Evolutionary conservation across 2,113 vertebrate species (phyloP).

Genomic region (Thinocorus orbignyianus): DNA sequence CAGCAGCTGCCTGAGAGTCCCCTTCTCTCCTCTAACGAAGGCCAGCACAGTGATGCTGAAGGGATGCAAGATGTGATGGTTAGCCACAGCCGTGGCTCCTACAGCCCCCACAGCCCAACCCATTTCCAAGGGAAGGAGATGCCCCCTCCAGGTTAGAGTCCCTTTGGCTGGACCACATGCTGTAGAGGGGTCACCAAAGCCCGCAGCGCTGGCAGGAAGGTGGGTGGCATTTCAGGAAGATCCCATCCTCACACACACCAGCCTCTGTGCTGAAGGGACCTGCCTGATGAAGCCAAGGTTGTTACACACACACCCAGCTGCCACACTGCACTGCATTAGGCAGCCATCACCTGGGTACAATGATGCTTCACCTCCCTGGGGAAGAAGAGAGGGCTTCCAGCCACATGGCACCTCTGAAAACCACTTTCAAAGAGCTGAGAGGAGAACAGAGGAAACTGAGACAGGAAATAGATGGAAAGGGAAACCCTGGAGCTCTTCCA

Average conservation of each 20-base stretch:
- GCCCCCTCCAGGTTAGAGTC: neutral
- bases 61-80: neutral
- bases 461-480: neutral
- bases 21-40: neutral
- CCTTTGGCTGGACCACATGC: neutral
- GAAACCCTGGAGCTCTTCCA: neutral
- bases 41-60: neutral
- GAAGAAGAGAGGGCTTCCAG: neutral
- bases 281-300: neutral
- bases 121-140: neutral
- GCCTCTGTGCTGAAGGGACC: neutral
- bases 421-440: neutral
- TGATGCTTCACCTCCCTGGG: neutral
- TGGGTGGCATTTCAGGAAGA: neutral
- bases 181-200: neutral
- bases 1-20: neutral
- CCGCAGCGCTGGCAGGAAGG: neutral
- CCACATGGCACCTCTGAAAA: neutral
- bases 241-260: rapidly evolving
- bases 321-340: rapidly evolving
- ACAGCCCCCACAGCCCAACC: neutral
- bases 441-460: neutral
- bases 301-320: rapidly evolving
- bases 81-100: neutral
- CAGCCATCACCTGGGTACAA: neutral